Evolutionary conservation across 37 sponge, comb jelly and placozoan genomes (phyloP), one percentile per base, ranked within the genome.

Genomic region (Cladorhizidae sp.): DNA sequence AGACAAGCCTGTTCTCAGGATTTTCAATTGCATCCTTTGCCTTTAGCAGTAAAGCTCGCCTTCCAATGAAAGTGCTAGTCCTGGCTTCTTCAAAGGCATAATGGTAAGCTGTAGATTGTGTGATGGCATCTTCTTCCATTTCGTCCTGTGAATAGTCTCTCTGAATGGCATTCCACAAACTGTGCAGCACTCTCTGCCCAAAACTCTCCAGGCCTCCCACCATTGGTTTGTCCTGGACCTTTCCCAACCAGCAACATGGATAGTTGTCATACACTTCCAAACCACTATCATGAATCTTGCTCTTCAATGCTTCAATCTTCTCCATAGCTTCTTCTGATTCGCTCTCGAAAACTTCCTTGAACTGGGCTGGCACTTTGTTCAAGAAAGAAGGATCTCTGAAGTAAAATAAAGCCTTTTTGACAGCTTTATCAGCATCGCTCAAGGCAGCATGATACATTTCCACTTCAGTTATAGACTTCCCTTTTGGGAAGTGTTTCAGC

Each of bases 401-500:
- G 51, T 88, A 94, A 82, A 94, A 97, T 86, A 97, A 97, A 14
- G 92, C 90, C 58, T 87, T 94, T 36, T 79, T 73, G 18, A 54
- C 51, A n/a, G 80, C 87, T 40, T 80, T 78, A 31, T 86, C 85
- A 50, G 90, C 74, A 22, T 89, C 73, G 59, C 69, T 54, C 41
- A 94, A 72, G 22, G 91, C 85, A 37, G 93, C 94, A 67, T 96
- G 90, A 22, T 91, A 62, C 74, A 96, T 91, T 81, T 98, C 99
- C 17, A 98, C 41, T 77, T 98, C 99, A 21, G 99, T 98, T 75
- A 98, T 94, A 54, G 96, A 97, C 3, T 90, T 65, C 21, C 78
- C 76, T 11, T 69, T 18, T 0, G 92, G 86, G 56, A 94, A 91
- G 15, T 88, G 81, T 45, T 77, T 80, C 64, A 99, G 68, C 99